phyloP scores from a whole-genome alignment of 1,140 invertebrate species.

The Alviniconcha marisindica region DNA sequence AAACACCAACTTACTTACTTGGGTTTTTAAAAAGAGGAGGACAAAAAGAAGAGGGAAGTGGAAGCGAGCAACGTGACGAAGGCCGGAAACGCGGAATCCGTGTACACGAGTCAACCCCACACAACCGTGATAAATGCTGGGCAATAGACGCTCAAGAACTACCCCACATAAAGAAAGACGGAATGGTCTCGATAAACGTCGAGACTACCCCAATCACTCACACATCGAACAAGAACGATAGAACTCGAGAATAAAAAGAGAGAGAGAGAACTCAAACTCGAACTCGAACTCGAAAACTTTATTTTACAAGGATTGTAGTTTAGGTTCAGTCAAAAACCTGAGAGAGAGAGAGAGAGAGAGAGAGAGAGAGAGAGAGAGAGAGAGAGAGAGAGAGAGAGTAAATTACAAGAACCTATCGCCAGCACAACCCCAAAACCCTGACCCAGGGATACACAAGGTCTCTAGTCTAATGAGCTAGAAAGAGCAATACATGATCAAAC shows the following conservation, averaged over 20 bases:
- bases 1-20: too few species aligned
- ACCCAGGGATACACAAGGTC: neutral
- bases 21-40: too few species aligned
- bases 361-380: slow-evolving; percentile 9
- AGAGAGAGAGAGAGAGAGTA: slow-evolving; percentile 5
- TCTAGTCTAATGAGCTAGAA: neutral
- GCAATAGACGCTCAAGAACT: too few species aligned
- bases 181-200: too few species aligned
- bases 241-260: neutral
- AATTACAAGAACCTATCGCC: neutral
- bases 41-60: too few species aligned
- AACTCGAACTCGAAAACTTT: neutral
- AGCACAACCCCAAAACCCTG: too few species aligned
- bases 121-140: too few species aligned
- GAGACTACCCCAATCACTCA: neutral
- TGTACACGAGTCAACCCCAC: too few species aligned
- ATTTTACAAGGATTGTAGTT: neutral
- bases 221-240: neutral
- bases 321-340: neutral
- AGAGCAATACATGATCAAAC: neutral
- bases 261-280: neutral
- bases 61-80: too few species aligned
- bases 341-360: neutral
- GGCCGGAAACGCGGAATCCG: too few species aligned
- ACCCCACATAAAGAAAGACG: too few species aligned